Base-by-base conservation (phyloP, 2,113 vertebrate genomes). In the Notothenia rossii region DNA sequence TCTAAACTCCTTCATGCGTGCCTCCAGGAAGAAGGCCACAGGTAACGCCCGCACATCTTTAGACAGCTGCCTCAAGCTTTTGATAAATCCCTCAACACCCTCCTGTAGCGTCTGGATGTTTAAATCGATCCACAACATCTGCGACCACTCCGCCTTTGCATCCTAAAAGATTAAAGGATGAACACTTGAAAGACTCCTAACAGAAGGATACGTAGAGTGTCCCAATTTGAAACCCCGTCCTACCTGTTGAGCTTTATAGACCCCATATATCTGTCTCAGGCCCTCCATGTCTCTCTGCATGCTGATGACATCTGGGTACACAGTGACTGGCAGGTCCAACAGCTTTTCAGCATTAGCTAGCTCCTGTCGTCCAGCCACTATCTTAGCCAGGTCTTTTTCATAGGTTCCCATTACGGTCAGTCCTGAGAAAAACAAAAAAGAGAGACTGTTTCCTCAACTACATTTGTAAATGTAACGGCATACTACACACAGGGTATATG, bases 121-220 rank as follows among this genome's bases (percentile, higher is more conserved):
- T 68, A 99, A 95, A 90, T 99, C 94, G 75, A 92, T 89, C 98
- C 98, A 99, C 49, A 99, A 93, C 0, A 96, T 98, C 94, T 97
- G 95, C 29, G 98, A 97, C 98, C 98, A 99, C 60, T 97, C 94
- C 12, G 95, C 85, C 86, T 98, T 98, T 51, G 97, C 96, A 12
- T 79, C 88, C 98, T 99, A 63, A 58, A 68, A 90, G 45, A 86
- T 25, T 62, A 36, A 72, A 62, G n/a, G 3, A 80, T 29, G 67
- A 46, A 67, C 43, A 64, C 0, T 67, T 50, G 0, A 49, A 53
- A 65, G 33, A 15, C 13, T n/a, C 12, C 68, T 1, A 62, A 0
- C 2, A 62, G 12, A 79, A 68, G 12, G n/a, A 13, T 54, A 14
- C 46, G 4, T 13, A 40, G 54, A 43, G 36, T 40, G 7, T 55